These are phyloP conservation scores for Eumerus sabulonum DNA, from an alignment of 2,888 invertebrate genomes.

Conservation along the genomic window DNA sequence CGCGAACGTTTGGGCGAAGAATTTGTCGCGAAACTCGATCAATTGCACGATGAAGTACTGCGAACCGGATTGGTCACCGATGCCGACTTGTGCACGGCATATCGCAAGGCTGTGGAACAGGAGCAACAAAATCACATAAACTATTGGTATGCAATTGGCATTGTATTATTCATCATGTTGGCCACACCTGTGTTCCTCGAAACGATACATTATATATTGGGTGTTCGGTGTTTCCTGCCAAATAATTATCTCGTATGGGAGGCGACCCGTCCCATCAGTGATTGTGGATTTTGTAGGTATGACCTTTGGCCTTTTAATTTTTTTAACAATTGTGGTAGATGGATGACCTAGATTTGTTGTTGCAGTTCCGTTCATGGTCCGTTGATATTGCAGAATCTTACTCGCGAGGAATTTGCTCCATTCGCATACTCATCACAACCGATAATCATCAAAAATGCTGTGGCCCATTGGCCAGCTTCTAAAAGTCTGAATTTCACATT, in stretches of 20 bases:
- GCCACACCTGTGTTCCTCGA: slow-evolving; percentile 77
- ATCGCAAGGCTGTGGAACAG: slow-evolving; percentile 74
- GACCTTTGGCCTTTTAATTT: neutral
- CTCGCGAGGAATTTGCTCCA: slow-evolving; percentile 84
- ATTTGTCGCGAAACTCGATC: slow-evolving; percentile 74
- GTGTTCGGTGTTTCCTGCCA: slow-evolving; percentile 87
- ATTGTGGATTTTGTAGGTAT: slow-evolving; percentile 86
- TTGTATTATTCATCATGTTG: slow-evolving; percentile 76
- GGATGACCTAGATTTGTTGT: slow-evolving; percentile 29
- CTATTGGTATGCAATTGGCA: slow-evolving; percentile 75
- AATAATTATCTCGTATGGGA: slow-evolving; percentile 94
- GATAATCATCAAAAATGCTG: slow-evolving; percentile 88
- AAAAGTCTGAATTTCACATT: slow-evolving; percentile 83
- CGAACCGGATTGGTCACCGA: slow-evolving; percentile 75
- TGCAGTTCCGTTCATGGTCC: slow-evolving; percentile 83
- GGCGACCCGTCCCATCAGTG: slow-evolving; percentile 89
- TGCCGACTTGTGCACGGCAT: slow-evolving; percentile 76
- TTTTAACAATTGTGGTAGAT: neutral
- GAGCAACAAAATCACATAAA: slow-evolving; percentile 74
- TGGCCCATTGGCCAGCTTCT: slow-evolving; percentile 88
- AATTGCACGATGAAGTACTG: slow-evolving; percentile 74
- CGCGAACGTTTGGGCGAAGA: slow-evolving; percentile 73
- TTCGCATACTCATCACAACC: slow-evolving; percentile 90
- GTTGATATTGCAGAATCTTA: slow-evolving; percentile 84
- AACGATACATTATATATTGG: slow-evolving; percentile 79